phyloP scores from a whole-genome alignment of 2,888 invertebrate genomes.

The Digitonthophagus gazella region DNA sequence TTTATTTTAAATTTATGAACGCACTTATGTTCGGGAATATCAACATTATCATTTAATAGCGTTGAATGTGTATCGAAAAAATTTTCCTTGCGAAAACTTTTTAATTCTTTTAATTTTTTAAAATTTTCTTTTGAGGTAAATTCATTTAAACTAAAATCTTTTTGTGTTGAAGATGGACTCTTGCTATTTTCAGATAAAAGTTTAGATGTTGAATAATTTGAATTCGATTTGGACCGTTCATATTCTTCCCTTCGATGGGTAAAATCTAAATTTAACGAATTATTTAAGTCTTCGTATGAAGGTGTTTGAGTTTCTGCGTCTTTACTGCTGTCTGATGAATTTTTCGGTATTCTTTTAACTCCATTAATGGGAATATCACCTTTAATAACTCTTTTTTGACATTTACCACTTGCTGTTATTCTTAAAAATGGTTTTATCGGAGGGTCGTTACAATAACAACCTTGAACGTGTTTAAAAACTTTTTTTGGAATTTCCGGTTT shows the following conservation, averaged over 20 bases:
- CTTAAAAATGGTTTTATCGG: background rate
- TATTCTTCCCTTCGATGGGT: slow-evolving; percentile 16
- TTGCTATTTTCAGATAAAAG: too few relatives aligned
- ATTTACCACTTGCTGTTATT: background rate
- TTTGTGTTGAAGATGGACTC: background rate
- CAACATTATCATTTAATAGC: slow-evolving; percentile 43
- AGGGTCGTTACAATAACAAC: background rate
- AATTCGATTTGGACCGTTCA: background rate
- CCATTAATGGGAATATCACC: background rate
- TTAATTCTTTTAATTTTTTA: slow-evolving; percentile 33
- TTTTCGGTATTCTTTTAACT: slow-evolving; percentile 15
- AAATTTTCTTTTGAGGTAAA: background rate
- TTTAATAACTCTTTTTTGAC: background rate
- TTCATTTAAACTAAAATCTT: background rate
- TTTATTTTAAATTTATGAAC: slow-evolving; percentile 59
- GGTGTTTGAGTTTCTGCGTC: background rate
- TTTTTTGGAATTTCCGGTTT: too few relatives aligned
- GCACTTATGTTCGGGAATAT: slow-evolving; percentile 52
- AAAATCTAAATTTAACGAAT: background rate
- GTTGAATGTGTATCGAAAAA: slow-evolving; percentile 64
- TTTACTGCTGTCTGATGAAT: background rate
- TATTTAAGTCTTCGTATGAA: background rate
- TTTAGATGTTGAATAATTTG: background rate
- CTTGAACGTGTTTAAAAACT: background rate
- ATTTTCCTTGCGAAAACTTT: slow-evolving; percentile 57